phyloP scores from a whole-genome alignment of 2,113 vertebrate genomes.

The Hippoglossus stenolepis region DNA sequence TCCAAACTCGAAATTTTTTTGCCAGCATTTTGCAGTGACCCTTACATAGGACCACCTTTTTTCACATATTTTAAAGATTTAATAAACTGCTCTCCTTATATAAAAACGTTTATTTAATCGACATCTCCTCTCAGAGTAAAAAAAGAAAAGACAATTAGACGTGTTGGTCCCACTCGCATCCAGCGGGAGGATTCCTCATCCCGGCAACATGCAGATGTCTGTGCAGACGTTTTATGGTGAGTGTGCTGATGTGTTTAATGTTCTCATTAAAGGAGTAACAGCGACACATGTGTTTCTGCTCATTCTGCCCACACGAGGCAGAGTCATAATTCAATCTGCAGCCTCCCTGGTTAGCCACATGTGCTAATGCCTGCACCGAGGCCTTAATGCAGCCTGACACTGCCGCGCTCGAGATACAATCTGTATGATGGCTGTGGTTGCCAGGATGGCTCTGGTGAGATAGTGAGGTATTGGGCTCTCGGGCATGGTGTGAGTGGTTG shows the following conservation, averaged over 20 bases:
- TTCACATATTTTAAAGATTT: no score
- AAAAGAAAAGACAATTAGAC: not conserved
- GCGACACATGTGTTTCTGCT: constrained; percentile 72
- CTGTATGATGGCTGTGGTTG: constrained; percentile 37
- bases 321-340: constrained; percentile 73
- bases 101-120: no score
- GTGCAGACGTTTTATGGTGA: constrained; percentile 50
- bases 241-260: constrained; percentile 69
- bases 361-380: constrained; percentile 62
- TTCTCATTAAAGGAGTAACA: constrained; percentile 69
- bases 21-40: no score
- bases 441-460: constrained; percentile 48
- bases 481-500: not conserved
- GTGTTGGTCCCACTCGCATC: constrained; percentile 11
- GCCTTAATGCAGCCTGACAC: constrained; percentile 63
- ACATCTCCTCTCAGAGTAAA: no score
- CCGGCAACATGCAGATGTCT: constrained; percentile 55
- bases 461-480: constrained; percentile 30
- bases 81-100: not conserved
- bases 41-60: not conserved
- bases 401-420: constrained; percentile 42
- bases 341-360: constrained; percentile 73
- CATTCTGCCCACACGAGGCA: constrained; percentile 58
- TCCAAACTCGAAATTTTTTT: not conserved
- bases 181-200: constrained; percentile 13